Conservation (phyloP, 2,888 invertebrate species). For the Drosophila monieri region DNA sequence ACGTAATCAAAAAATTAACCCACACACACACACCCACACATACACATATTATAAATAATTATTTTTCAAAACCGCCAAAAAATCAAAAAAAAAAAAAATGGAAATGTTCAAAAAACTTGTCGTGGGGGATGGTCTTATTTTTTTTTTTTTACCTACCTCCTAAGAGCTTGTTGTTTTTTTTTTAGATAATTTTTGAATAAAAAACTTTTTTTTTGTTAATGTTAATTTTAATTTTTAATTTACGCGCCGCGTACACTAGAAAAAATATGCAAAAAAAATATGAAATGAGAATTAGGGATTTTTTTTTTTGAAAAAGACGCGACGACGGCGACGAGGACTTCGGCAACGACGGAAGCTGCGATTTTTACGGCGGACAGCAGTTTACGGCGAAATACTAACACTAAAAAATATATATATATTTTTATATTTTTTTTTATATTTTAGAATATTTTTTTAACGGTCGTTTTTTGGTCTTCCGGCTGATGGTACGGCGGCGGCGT, state of each 20-base stretch:
- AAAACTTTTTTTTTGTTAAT: conserved; percentile 2
- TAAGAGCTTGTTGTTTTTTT: not conserved
- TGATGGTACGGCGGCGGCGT: not conserved
- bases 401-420: conserved; percentile 4
- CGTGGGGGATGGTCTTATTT: not conserved
- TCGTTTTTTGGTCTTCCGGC: conserved; percentile 32
- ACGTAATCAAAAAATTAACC: conserved; percentile 2
- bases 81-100: not conserved
- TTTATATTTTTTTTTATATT: conserved; percentile 3
- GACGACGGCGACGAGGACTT: conserved; percentile 32
- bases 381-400: conserved; percentile 20
- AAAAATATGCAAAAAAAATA: conserved; percentile 38
- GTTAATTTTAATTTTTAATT: conserved; percentile 3
- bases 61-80: conserved; percentile 35
- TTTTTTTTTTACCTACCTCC: conserved; percentile 28
- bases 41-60: conserved; percentile 8
- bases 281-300: not conserved
- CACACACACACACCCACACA: not conserved
- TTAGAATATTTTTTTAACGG: conserved; percentile 21
- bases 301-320: conserved; percentile 3
- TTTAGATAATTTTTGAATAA: not conserved
- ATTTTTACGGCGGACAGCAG: conserved; percentile 8
- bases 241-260: conserved; percentile 35
- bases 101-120: conserved; percentile 2
- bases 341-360: conserved; percentile 45